Evolutionary conservation across 37 sponge, comb jelly and placozoan genomes (phyloP).

Genomic region (Crambe crambe): DNA sequence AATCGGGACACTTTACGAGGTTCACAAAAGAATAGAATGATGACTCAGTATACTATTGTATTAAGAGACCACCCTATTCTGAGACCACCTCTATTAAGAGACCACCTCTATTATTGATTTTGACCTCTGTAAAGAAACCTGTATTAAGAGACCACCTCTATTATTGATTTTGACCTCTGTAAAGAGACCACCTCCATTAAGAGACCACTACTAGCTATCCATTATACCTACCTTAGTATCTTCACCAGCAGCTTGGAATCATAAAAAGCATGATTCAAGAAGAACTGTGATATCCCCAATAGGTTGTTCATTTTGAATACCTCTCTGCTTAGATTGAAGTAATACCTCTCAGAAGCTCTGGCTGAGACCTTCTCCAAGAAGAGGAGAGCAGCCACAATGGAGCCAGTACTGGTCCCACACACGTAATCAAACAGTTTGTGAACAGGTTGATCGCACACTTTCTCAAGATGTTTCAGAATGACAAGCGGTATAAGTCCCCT

Average conservation of each 20-base stretch:
- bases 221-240: slow-evolving; percentile 62
- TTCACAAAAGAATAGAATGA: no score
- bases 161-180: no score
- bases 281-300: slow-evolving; percentile 68
- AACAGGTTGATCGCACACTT: slow-evolving; percentile 15
- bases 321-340: slow-evolving; percentile 46
- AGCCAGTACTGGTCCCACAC: slow-evolving; percentile 84
- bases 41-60: no score
- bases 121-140: no score
- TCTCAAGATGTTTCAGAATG: slow-evolving; percentile 65
- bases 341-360: slow-evolving; percentile 21
- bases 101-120: no score
- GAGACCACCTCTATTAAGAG: no score
- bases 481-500: slow-evolving; percentile 78
- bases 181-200: no score
- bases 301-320: slow-evolving; percentile 77
- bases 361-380: slow-evolving; percentile 24
- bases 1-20: no score
- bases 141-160: no score
- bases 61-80: no score
- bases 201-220: no score
- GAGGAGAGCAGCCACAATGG: slow-evolving; percentile 41
- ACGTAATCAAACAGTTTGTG: slow-evolving; percentile 79
- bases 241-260: slow-evolving; percentile 54
- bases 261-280: slow-evolving; percentile 76